Percentiles rank a stretch among this genome's conserved stretches.
phyloP scores from a whole-genome alignment of 2,113 vertebrate species.

The Indri indri region DNA sequence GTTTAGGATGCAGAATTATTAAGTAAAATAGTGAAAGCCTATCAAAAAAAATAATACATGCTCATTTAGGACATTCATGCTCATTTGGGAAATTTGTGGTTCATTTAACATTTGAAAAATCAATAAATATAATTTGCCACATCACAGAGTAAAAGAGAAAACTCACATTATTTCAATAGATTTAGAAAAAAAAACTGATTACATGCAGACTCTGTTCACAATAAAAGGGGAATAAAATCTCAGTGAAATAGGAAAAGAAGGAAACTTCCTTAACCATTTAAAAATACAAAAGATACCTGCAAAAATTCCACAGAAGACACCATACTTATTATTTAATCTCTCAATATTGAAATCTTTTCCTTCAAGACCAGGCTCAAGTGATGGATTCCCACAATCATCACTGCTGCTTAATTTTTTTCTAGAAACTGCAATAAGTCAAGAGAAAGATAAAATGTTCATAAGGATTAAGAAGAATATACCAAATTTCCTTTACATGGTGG shows the following conservation, averaged over 20 bases:
- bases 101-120: background rate
- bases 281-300: background rate
- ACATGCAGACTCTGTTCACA: background rate
- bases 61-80: background rate
- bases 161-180: background rate
- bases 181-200: background rate
- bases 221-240: background rate
- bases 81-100: background rate
- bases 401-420: background rate
- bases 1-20: background rate
- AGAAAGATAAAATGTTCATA: background rate
- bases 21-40: background rate
- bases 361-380: background rate
- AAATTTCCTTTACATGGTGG: background rate
- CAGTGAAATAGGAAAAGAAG: background rate
- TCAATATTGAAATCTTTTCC: background rate
- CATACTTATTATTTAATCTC: background rate
- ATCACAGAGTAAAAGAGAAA: background rate
- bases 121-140: background rate
- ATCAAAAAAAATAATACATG: background rate
- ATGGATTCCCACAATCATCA: background rate
- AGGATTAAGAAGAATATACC: background rate
- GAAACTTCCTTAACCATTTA: background rate
- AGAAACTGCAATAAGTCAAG: background rate
- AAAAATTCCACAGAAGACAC: background rate